These are phyloP conservation scores for Yponomeuta malinellus DNA, from an alignment of 2,888 invertebrate genomes.

Conservation along the genomic window DNA sequence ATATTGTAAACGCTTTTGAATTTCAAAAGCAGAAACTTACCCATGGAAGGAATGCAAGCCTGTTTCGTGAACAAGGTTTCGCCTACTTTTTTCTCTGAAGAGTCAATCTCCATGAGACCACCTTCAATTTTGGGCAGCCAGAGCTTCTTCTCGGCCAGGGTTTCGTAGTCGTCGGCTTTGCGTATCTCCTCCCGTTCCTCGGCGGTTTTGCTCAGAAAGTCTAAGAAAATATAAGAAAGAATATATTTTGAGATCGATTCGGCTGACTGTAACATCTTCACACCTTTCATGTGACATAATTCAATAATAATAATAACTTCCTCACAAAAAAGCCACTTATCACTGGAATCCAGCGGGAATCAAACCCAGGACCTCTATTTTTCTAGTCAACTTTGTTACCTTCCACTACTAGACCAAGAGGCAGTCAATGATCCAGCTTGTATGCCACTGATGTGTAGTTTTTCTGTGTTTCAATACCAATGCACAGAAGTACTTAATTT, in stretches of 20 bases:
- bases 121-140: conserved; percentile 36
- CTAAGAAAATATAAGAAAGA: background rate
- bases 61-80: conserved; percentile 39
- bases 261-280: no score
- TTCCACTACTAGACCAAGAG: no score
- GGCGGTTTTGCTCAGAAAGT: conserved; percentile 7
- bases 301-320: background rate
- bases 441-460: no score
- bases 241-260: background rate
- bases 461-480: no score
- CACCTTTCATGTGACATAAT: no score
- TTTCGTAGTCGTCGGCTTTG: conserved; percentile 19
- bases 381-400: no score
- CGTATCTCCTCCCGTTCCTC: conserved; percentile 26
- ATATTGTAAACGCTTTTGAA: no score
- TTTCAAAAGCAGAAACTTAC: conserved; percentile 29
- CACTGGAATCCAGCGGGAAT: no score
- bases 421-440: no score
- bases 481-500: no score
- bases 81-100: conserved; percentile 18
- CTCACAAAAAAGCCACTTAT: background rate
- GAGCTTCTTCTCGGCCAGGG: conserved; percentile 30
- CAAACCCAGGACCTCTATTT: background rate
- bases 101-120: conserved; percentile 27
- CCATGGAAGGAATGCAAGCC: conserved; percentile 54